Conservation (phyloP, 2,888 invertebrate species). For the Tortrix viridana region DNA sequence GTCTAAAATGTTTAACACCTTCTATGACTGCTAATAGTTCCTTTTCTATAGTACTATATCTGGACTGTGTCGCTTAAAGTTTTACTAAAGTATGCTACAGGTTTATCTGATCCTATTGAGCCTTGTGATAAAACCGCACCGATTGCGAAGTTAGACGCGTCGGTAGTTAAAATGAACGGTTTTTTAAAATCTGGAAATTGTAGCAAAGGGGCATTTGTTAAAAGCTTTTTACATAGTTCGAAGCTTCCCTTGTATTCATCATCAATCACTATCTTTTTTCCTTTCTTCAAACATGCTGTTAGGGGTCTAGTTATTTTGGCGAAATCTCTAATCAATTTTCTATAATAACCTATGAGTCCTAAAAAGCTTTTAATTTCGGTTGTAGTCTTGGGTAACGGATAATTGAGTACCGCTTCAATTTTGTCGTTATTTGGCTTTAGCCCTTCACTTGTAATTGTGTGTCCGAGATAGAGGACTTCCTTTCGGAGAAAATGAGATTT, state of each 20-base stretch:
- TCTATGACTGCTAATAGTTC: conserved; percentile 35
- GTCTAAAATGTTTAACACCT: conserved; percentile 34
- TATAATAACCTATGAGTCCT: conserved; percentile 43
- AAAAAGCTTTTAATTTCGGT: conserved; percentile 52
- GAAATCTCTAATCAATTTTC: no score
- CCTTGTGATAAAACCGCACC: conserved; percentile 39
- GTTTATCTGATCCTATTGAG: conserved; percentile 33
- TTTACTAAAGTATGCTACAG: conserved; percentile 3
- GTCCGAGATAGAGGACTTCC: conserved; percentile 42
- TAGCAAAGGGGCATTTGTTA: conserved; percentile 50
- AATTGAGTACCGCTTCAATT: conserved; percentile 44
- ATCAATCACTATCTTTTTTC: conserved; percentile 29
- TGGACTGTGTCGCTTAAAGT: neutral
- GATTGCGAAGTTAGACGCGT: conserved; percentile 27
- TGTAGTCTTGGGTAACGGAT: conserved; percentile 44
- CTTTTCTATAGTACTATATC: conserved; percentile 32
- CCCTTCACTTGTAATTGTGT: conserved; percentile 39
- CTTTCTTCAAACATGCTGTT: conserved; percentile 39
- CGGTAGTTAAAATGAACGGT: conserved; percentile 6
- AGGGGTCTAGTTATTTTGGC: neutral
- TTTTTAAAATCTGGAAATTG: conserved; percentile 53
- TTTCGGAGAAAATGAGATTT: conserved; percentile 44
- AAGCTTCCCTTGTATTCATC: conserved; percentile 40
- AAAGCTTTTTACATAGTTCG: conserved; percentile 41
- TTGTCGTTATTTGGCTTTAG: conserved; percentile 37